phyloP scores from a whole-genome alignment of 2,113 vertebrate species.

The Malaclemys terrapin region DNA sequence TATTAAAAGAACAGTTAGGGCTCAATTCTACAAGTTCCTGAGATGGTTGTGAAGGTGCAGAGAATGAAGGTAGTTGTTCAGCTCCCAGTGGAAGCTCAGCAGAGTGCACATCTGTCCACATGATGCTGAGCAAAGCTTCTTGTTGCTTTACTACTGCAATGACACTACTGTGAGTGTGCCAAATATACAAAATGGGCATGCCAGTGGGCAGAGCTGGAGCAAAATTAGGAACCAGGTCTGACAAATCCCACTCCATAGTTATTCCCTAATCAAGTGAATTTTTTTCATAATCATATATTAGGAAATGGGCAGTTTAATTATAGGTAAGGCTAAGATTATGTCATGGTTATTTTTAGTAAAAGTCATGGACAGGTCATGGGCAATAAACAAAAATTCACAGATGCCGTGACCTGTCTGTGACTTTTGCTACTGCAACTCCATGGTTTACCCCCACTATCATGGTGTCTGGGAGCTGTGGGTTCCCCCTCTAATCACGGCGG shows the following conservation, averaged over 20 bases:
- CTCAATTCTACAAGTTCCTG: neutral
- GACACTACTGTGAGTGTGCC: neutral
- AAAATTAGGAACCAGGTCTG: neutral
- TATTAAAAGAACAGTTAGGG: neutral
- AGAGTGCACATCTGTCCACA: neutral
- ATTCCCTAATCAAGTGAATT: neutral
- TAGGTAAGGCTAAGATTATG: too few relatives aligned
- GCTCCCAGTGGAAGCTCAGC: neutral
- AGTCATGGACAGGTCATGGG: too few relatives aligned
- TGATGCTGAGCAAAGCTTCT: neutral
- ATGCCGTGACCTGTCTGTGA: too few relatives aligned
- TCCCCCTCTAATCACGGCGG: too few relatives aligned
- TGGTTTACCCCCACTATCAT: too few relatives aligned
- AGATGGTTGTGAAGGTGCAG: neutral
- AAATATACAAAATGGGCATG: neutral
- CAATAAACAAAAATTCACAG: too few relatives aligned
- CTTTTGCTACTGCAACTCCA: too few relatives aligned
- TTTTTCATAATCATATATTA: neutral
- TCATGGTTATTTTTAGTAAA: too few relatives aligned
- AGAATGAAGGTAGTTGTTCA: neutral
- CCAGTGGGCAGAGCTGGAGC: neutral
- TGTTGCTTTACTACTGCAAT: neutral
- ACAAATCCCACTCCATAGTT: neutral
- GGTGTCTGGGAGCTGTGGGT: too few relatives aligned
- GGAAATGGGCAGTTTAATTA: fast-evolving